Conservation (phyloP, 2,113 vertebrate species). For the Crocuta crocuta region DNA sequence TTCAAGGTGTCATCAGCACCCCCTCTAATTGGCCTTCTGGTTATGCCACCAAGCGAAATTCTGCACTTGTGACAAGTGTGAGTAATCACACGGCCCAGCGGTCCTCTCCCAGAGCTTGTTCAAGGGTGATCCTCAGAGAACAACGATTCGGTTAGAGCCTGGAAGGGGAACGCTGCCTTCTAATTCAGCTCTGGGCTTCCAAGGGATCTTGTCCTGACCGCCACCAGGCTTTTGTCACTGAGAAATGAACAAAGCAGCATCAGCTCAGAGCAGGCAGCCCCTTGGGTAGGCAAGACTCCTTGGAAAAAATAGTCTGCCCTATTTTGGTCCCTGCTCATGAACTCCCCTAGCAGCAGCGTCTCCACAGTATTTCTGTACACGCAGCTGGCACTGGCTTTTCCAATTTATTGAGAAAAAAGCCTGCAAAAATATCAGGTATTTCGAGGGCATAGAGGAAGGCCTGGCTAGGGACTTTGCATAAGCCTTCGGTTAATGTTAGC, state of each 20-base stretch:
- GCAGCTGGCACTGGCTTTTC: conserved; percentile 42
- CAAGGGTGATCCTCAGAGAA: neutral
- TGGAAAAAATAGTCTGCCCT: conserved; percentile 48
- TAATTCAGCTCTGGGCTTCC: conserved; percentile 32
- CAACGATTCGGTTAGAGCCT: neutral
- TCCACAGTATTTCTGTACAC: conserved; percentile 51
- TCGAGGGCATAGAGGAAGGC: neutral
- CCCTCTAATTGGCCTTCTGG: neutral
- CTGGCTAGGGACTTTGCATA: neutral
- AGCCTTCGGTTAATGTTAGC: neutral
- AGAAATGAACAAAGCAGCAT: conserved; percentile 60
- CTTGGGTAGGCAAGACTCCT: conserved; percentile 46
- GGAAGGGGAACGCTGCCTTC: neutral
- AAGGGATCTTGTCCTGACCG: conserved; percentile 35
- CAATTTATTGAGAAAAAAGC: conserved; percentile 56
- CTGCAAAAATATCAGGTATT: neutral
- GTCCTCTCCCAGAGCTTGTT: neutral
- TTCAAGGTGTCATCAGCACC: neutral
- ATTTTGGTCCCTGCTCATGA: conserved; percentile 56
- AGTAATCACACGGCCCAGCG: neutral
- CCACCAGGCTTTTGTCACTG: conserved; percentile 22
- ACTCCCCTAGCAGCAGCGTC: conserved; percentile 40
- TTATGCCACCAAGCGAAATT: neutral
- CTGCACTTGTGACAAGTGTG: conserved; percentile 1
- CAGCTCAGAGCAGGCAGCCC: neutral